Evolutionary conservation across 2,888 invertebrate genomes (phyloP), one percentile per base, ranked within the genome.

Genomic region (Itoplectis maculator): DNA sequence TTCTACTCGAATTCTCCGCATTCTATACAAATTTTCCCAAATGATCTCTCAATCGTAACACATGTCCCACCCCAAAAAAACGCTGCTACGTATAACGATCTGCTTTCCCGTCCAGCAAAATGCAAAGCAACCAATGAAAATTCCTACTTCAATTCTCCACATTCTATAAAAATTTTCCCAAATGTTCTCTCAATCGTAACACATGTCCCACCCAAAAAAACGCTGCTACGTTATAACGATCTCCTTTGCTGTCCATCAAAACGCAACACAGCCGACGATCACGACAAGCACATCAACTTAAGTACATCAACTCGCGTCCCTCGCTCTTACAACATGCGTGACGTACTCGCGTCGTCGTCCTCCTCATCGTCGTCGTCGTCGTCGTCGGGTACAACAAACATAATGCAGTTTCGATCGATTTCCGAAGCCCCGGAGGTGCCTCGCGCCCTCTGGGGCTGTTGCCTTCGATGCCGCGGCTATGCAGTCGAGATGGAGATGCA

Each of bases 381-480:
- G n/a, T n/a, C n/a, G n/a, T n/a, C n/a, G n/a, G n/a, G n/a, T 59
- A 45, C 45, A 72, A 72, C 72, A 72, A 72, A 72, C 59, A 59
- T 59, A 59, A 72, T 72, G 42, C 29, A 59, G 59, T 61, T 72
- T 68, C 63, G 69, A 79, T 79, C 79, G 79, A 79, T 73, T 69
- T 54, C 29, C 45, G 79, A 79, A 79, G 54, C 74, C 68, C 61
- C 51, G 45, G 23, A 59, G 15, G 54, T 70, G 45, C 23, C 29
- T 29, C 37, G 51, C 35, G 42, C 59, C 45, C 11, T 59, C 13
- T 29, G 56, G 42, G 8, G 15, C 18, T 61, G 61, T 42, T n/a
- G 56, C 37, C 56, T 45, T 59, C 56, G 42, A n/a, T n/a, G n/a
- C 29, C 29, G 29, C 29, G 18, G 45, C n/a, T 40, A 35, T 59